Conservation (phyloP, 2,113 vertebrate species). For the Laticauda laticaudata region DNA sequence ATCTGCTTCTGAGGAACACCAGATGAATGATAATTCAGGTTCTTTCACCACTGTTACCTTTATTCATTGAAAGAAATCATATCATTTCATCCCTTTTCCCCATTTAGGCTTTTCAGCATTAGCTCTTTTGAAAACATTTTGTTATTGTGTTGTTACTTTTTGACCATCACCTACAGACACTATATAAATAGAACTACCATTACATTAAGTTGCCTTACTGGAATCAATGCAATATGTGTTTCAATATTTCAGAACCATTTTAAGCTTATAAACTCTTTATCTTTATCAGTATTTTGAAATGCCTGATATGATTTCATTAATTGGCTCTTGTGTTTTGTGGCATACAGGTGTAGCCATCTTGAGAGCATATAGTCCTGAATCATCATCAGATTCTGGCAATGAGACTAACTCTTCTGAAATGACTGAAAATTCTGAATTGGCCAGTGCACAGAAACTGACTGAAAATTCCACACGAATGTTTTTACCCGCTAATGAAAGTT, state of each 20-base stretch:
- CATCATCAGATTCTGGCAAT: constrained; percentile 98
- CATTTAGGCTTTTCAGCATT: constrained; percentile 66
- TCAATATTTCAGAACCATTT: constrained; percentile 63
- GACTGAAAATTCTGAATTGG: constrained; percentile 96
- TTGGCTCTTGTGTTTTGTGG: constrained; percentile 83
- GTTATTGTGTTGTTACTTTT: constrained; percentile 60
- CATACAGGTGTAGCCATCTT: constrained; percentile 97
- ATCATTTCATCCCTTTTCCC: constrained; percentile 75
- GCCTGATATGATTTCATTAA: constrained; percentile 74
- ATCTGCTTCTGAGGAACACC: constrained; percentile 92
- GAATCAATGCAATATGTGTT: constrained; percentile 71
- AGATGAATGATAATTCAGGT: constrained; percentile 97
- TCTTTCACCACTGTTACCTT: constrained; percentile 98
- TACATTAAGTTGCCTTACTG: constrained; percentile 56
- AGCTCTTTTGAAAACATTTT: constrained; percentile 64
- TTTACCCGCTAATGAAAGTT: constrained; percentile 82
- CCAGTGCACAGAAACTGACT: constrained; percentile 88
- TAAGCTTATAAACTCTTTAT: constrained; percentile 63
- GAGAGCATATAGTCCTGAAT: constrained; percentile 96
- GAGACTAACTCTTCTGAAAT: constrained; percentile 99
- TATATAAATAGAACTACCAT: constrained; percentile 59
- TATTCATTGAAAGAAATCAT: constrained; percentile 85
- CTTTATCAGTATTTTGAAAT: constrained; percentile 63
- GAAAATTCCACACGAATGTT: constrained; percentile 89
- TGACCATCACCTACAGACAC: constrained; percentile 59